Base-by-base conservation (phyloP, 2,113 vertebrate genomes). In the Climacteris rufus region DNA sequence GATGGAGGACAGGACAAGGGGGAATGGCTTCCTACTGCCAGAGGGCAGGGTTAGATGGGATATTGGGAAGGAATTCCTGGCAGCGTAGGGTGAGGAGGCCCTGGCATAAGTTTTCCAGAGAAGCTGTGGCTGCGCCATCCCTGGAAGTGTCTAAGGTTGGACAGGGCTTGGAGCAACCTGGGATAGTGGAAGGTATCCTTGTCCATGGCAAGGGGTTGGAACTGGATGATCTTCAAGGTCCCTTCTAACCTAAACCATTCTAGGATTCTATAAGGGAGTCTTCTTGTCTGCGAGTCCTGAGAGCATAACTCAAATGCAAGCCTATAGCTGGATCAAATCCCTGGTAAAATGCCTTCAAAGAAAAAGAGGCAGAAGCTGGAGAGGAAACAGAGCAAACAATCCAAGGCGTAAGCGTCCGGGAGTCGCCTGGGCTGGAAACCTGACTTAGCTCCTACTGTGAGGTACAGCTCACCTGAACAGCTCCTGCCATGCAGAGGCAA, bases 91-190 rank as follows among this genome's bases (percentile, higher is more conserved):
- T 40, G 49, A 24, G 0, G 1, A 35, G 57, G 20, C 6, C 28
- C 39, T 40, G n/a, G 47, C 10, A 15, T 28, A n/a, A 47, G 44
- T 4, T 87, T 5, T 4, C 15, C 47, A 40, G 23, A 54, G 56
- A 2, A 79, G n/a, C 49, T 71, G 65, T 9, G 56, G n/a, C 12
- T 78, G n/a, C 3, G 28, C 23, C 47, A 54, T 40, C 28, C 54
- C 64, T 61, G 64, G 24, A 0, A 63, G 11, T 72, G 35, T 2
- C 18, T 22, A 15, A 27, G 12, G 10, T 0, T 65, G 60, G 44
- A 28, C 0, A 0, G 15, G 15, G 15, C 27, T 16, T 3, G 3
- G 22, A 89, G 19, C 15, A 45, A 0, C 5, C 13, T 66, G 45
- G 52, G 0, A 0, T 0, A 8, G 2, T 25, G 23, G 33, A 20